phyloP scores from a whole-genome alignment of 2,888 invertebrate species.

The Aethes cnicana region DNA sequence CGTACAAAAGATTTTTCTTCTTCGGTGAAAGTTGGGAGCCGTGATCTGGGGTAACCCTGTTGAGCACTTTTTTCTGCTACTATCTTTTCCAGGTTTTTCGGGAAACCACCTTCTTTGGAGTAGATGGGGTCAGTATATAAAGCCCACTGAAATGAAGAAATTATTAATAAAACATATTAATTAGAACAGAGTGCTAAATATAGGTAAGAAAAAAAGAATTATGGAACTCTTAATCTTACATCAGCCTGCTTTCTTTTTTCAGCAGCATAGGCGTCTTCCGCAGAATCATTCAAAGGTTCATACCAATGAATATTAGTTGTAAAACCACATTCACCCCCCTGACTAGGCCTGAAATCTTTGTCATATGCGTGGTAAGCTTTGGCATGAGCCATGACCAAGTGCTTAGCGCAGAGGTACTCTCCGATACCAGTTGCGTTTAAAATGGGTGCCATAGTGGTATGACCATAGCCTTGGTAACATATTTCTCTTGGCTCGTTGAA shows the following conservation, averaged over 20 bases:
- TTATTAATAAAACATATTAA: background rate
- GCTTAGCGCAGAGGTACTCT: constrained; percentile 79
- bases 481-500: constrained; percentile 66
- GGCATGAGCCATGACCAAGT: constrained; percentile 80
- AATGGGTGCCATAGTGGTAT: constrained; percentile 46
- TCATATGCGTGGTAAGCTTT: constrained; percentile 77
- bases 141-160: constrained; percentile 55
- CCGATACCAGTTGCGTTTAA: constrained; percentile 58
- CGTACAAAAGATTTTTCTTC: constrained; percentile 57
- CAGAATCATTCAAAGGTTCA: constrained; percentile 41
- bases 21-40: constrained; percentile 69
- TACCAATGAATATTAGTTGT: constrained; percentile 44
- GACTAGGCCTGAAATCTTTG: constrained; percentile 52
- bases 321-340: constrained; percentile 45
- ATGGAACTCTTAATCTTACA: constrained; percentile 37
- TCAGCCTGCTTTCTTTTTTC: constrained; percentile 43
- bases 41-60: constrained; percentile 65
- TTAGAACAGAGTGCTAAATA: background rate
- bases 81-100: constrained; percentile 64
- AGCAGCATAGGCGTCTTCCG: constrained; percentile 48
- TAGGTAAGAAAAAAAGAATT: background rate
- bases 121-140: constrained; percentile 76
- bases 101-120: constrained; percentile 77
- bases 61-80: constrained; percentile 66
- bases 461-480: constrained; percentile 30